These are phyloP conservation scores for Gnathonemus echidnorhynchus DNA, from an alignment of 2,113 vertebrate species.

Conservation along the genomic window DNA sequence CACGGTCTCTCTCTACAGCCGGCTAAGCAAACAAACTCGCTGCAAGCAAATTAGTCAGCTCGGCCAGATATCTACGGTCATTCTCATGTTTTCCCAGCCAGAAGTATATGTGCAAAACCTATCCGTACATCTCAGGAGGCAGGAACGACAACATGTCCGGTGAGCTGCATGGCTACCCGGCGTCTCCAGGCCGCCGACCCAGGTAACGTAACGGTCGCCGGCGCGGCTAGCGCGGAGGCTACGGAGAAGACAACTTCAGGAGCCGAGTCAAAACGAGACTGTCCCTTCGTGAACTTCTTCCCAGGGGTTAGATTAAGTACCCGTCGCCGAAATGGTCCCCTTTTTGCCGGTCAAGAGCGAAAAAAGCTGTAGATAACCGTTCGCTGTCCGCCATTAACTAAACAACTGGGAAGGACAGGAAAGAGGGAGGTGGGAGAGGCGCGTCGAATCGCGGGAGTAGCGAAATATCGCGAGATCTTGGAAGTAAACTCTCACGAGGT, in stretches of 20 bases:
- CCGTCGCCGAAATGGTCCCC: conserved; percentile 31
- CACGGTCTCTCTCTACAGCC: neutral
- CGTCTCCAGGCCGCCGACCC: conserved; percentile 19
- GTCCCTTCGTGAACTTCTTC: conserved; percentile 5
- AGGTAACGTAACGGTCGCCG: conserved; percentile 28
- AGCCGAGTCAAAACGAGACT: neutral
- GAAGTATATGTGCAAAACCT: neutral
- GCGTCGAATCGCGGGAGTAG: conserved; percentile 11
- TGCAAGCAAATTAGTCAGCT: neutral
- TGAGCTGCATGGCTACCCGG: neutral
- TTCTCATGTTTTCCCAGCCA: neutral
- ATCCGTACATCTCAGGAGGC: neutral
- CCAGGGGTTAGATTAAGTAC: conserved; percentile 5
- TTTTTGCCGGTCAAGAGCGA: conserved; percentile 52
- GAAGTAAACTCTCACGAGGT: neutral
- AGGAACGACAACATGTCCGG: neutral
- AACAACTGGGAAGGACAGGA: conserved; percentile 36
- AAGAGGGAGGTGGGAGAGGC: conserved; percentile 26
- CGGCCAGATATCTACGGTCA: neutral
- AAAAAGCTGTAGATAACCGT: conserved; percentile 37
- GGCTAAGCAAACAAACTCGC: neutral
- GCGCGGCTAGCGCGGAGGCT: neutral
- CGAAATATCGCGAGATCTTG: neutral
- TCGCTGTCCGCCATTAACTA: conserved; percentile 48
- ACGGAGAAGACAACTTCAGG: conserved; percentile 25